phyloP scores from a whole-genome alignment of 2,113 vertebrate genomes.

The Phylloscopus whistleri region DNA sequence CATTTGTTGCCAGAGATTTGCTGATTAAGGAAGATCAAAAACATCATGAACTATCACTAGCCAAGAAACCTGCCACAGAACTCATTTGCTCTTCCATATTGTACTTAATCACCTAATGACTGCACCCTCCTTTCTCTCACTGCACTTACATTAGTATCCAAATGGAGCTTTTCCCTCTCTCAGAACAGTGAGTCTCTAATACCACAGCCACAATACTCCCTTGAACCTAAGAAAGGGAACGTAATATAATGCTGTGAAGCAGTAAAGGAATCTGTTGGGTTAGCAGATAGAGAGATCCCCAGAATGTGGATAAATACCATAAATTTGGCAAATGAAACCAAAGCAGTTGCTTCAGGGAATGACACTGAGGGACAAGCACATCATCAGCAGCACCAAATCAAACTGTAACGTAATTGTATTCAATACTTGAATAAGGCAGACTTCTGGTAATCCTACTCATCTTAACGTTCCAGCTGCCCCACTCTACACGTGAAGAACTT shows the following conservation, averaged over 20 bases:
- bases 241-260: accelerated
- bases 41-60: background rate
- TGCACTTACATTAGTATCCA: accelerated
- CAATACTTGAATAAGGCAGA: background rate
- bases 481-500: background rate
- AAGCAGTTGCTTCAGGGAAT: background rate
- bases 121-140: background rate
- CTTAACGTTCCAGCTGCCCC: background rate
- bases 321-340: background rate
- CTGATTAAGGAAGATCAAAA: background rate
- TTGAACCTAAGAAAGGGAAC: background rate
- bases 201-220: background rate
- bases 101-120: accelerated
- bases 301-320: accelerated
- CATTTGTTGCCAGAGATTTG: accelerated
- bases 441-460: background rate
- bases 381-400: background rate
- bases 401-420: background rate
- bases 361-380: background rate
- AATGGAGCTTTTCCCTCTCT: background rate
- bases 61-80: background rate
- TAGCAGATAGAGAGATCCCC: background rate
- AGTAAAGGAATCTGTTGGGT: background rate
- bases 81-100: background rate
- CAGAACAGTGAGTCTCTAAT: background rate